phyloP scores from a whole-genome alignment of 2,113 vertebrate species.

The Ceratotherium simum region DNA sequence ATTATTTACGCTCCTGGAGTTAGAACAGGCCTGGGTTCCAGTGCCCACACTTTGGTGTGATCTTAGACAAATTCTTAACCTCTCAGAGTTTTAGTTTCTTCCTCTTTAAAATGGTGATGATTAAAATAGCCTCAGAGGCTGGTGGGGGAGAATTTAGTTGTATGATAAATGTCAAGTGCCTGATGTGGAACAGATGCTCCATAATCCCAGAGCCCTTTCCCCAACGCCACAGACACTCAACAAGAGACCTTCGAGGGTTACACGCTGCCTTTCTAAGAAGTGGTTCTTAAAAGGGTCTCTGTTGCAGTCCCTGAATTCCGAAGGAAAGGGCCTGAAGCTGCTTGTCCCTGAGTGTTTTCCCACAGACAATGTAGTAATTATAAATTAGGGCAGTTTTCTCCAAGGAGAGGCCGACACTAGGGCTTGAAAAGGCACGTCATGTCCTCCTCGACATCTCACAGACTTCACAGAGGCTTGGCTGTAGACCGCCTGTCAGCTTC shows the following conservation, averaged over 20 bases:
- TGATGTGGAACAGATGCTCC: neutral
- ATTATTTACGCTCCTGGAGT: neutral
- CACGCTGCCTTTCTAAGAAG: neutral
- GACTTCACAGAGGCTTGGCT: conserved; percentile 31
- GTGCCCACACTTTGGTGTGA: neutral
- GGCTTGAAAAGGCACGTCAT: conserved; percentile 13
- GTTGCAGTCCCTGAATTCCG: neutral
- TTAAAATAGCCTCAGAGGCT: neutral
- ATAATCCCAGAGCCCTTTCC: neutral
- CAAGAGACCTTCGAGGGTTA: conserved; percentile 36
- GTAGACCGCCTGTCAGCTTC: neutral
- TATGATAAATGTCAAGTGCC: neutral
- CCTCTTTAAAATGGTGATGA: neutral
- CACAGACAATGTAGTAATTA: conserved; percentile 62
- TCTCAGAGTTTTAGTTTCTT: conserved; percentile 21
- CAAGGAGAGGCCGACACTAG: conserved; percentile 54
- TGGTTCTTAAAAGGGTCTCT: conserved; percentile 15
- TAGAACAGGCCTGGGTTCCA: neutral
- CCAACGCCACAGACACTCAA: neutral
- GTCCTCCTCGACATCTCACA: conserved; percentile 11
- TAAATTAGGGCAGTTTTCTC: conserved; percentile 57
- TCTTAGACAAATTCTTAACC: neutral
- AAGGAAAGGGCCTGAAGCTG: conserved; percentile 31
- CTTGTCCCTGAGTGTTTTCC: conserved; percentile 53
- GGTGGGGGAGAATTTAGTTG: neutral